Evolutionary conservation across 2,888 invertebrate species (phyloP), one percentile per base, ranked within the genome.

Genomic region (Melinaea marsaeus): DNA sequence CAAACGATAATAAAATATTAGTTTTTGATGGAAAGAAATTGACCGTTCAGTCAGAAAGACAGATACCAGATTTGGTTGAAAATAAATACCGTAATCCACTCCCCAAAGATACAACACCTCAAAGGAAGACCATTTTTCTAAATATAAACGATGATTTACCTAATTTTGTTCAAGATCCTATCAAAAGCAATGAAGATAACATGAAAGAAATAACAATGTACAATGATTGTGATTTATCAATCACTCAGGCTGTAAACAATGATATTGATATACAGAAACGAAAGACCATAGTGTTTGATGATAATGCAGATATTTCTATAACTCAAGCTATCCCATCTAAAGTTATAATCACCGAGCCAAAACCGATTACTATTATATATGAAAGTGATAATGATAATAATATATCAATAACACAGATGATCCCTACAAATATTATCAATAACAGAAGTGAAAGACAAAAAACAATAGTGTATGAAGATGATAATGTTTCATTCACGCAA

Each of bases 11-110:
- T 65, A 76, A 86, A 74, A 81, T 89, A 2, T 71, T 89, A 57
- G 84, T 88, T 0, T 89, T 87, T 69, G 88, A 88, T 69, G 89
- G 90, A 0, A 88, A 86, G 69, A 77, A 79, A 62, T 71, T 88
- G 37, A 83, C 79, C 11, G 58, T 86, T 42, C 81, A 88, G 69
- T 75, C 79, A 0, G 73, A 77, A 42, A 67, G 68, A 54, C 66
- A 69, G 9, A 46, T 57, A 32, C 22, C 37, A 33, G 57, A 66
- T 51, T 11, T 48, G 47, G 76, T 81, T 47, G 73, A 70, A 11
- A 63, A 70, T 47, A 71, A 75, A 59, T 75, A 69, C 51, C 73
- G 72, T 11, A 72, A 76, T 62, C 75, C 71, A 11, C 58, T 48
- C 22, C 9, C 57, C 13, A 63, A 32, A 6, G 72, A 70, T 3